phyloP scores from a whole-genome alignment of 2,888 invertebrate species.

The Hemaris fuciformis region DNA sequence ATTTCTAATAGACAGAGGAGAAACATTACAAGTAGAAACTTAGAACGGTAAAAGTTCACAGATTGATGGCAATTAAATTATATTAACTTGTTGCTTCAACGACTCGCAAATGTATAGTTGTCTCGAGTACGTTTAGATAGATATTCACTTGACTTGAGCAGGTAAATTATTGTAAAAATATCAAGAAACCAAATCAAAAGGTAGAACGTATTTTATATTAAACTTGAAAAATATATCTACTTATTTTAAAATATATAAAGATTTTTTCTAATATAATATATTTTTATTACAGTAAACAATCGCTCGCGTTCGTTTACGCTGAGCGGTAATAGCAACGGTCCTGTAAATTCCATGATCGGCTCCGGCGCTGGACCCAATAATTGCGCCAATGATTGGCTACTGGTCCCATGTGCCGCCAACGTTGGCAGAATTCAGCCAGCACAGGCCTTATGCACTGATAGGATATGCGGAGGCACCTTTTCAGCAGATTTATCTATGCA shows the following conservation, averaged over 20 bases:
- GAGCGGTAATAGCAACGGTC: constrained; percentile 88
- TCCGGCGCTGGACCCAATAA: constrained; percentile 84
- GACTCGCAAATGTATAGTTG: no score
- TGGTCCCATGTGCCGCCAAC: constrained; percentile 89
- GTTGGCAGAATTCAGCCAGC: constrained; percentile 82
- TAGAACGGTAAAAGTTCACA: no score
- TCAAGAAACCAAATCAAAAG: not conserved
- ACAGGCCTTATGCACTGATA: constrained; percentile 86
- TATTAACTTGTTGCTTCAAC: no score
- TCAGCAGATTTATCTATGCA: constrained; percentile 86
- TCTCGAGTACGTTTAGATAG: no score
- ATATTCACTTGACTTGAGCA: no score
- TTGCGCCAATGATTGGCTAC: constrained; percentile 89
- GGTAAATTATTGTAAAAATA: no score
- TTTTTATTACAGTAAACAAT: constrained; percentile 83
- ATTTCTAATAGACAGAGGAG: not conserved
- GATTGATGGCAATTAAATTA: no score
- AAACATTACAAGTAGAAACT: not conserved
- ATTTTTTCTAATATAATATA: no score
- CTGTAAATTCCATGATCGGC: constrained; percentile 86
- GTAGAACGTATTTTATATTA: constrained; percentile 1
- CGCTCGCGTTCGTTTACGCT: constrained; percentile 88
- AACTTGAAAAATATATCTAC: no score
- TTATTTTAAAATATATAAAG: no score
- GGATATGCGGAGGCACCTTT: constrained; percentile 91